Evolutionary conservation across 2,797 vertebrate genomes (phyloP).

Genomic region (Spinibarbus caldwelli): DNA sequence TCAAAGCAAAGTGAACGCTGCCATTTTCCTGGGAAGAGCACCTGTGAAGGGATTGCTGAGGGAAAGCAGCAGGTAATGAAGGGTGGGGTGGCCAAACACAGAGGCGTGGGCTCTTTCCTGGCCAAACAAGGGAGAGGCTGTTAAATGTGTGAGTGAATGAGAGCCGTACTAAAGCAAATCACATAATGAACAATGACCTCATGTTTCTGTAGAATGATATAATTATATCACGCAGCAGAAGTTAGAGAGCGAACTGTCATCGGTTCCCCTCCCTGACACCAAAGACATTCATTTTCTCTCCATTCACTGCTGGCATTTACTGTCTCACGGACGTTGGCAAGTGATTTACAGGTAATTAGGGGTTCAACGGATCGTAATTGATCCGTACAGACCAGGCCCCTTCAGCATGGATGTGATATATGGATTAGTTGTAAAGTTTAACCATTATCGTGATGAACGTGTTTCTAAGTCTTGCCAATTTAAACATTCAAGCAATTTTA

Average conservation of each 20-base stretch:
- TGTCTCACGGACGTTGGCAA: slow-evolving; percentile 2
- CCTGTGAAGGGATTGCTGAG: slow-evolving; percentile 18
- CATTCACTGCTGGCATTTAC: background rate
- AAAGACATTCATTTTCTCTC: slow-evolving; percentile 1
- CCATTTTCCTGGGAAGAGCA: slow-evolving; percentile 35
- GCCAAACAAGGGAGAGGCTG: slow-evolving; percentile 53
- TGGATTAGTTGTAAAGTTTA: background rate
- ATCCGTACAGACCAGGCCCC: background rate
- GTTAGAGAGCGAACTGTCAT: background rate
- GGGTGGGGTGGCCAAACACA: slow-evolving; percentile 47
- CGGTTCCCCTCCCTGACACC: background rate
- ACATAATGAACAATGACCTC: slow-evolving; percentile 31
- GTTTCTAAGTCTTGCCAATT: background rate
- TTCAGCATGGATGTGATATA: background rate
- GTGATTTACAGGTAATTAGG: slow-evolving; percentile 18
- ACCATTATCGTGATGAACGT: background rate
- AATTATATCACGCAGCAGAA: background rate
- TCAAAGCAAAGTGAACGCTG: background rate
- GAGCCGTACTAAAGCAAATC: slow-evolving; percentile 14
- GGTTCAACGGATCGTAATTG: background rate
- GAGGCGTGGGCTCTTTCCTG: slow-evolving; percentile 55
- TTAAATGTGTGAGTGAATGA: slow-evolving; percentile 37
- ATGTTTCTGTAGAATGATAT: slow-evolving; percentile 31
- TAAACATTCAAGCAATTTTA: background rate
- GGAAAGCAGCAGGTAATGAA: slow-evolving; percentile 22